Conservation (phyloP, 2,888 invertebrate species). For the Heliconius cydno region DNA sequence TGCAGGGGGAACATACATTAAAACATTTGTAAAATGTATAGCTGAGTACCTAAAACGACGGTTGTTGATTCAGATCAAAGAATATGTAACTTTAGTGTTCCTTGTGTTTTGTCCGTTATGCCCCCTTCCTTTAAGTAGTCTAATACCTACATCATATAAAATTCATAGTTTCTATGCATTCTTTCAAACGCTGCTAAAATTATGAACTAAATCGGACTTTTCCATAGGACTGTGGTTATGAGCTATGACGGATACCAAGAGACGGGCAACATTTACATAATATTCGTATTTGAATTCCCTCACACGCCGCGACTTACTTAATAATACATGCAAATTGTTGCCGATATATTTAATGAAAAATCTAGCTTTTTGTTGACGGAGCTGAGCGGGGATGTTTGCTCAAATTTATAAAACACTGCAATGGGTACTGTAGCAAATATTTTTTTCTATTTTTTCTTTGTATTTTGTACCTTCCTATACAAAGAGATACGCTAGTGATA, state of each 20-base stretch:
- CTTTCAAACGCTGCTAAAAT: not conserved
- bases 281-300: constrained; percentile 42
- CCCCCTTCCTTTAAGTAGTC: no score
- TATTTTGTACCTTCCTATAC: not conserved
- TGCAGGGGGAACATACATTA: no score
- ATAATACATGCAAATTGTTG: constrained; percentile 43
- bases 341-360: constrained; percentile 47
- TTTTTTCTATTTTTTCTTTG: not conserved
- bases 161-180: not conserved
- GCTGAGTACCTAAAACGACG: no score
- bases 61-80: no score
- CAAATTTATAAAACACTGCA: not conserved
- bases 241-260: constrained; percentile 27
- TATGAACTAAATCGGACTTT: constrained; percentile 15
- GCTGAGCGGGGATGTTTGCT: constrained; percentile 7
- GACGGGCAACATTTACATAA: constrained; percentile 40
- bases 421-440: not conserved
- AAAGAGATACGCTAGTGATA: no score
- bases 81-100: no score
- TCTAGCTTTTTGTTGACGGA: constrained; percentile 30
- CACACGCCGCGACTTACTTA: constrained; percentile 38
- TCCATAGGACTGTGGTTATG: not conserved
- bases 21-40: no score
- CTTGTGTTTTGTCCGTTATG: no score
- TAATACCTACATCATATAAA: not conserved